Conservation (phyloP, 92 coral and sea anemone species). For the Isaurus tuberculatus region DNA sequence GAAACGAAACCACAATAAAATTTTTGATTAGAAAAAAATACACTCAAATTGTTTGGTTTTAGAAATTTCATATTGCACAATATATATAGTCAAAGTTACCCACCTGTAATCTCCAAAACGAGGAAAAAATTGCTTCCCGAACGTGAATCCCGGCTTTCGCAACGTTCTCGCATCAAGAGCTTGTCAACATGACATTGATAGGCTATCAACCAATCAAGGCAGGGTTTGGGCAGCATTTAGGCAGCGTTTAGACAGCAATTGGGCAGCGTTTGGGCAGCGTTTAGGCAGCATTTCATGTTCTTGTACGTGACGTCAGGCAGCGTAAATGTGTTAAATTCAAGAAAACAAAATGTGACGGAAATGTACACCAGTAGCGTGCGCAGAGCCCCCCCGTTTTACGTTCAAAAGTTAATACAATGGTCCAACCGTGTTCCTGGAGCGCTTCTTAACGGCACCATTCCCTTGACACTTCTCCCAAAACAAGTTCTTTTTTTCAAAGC, state of each 20-base stretch:
- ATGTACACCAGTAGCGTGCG: too few relatives aligned
- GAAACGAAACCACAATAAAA: slow-evolving; percentile 5
- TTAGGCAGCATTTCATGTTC: too few relatives aligned
- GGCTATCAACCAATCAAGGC: slow-evolving; percentile 1
- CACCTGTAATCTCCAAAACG: not conserved
- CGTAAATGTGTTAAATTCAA: too few relatives aligned
- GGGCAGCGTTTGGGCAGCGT: too few relatives aligned
- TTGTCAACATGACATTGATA: not conserved
- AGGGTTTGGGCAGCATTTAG: not conserved
- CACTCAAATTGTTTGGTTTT: not conserved
- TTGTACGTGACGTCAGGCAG: too few relatives aligned
- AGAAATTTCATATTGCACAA: not conserved
- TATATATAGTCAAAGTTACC: not conserved
- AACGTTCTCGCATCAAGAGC: not conserved
- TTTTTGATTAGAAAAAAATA: not conserved
- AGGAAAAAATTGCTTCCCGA: not conserved
- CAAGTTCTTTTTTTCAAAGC: not conserved
- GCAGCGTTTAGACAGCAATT: too few relatives aligned
- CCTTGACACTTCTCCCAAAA: slow-evolving; percentile 1
- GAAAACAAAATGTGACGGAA: too few relatives aligned
- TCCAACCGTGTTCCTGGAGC: not conserved
- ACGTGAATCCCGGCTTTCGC: not conserved
- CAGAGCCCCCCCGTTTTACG: not conserved
- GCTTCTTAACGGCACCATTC: not conserved
- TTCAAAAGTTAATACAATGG: slow-evolving; percentile 1